A percentile compares a stretch with the other conserved stretches of the same genome.
These are phyloP conservation scores for Phalacrocorax pelagicus DNA, from an alignment of 2,113 vertebrate species.

Conservation along the genomic window DNA sequence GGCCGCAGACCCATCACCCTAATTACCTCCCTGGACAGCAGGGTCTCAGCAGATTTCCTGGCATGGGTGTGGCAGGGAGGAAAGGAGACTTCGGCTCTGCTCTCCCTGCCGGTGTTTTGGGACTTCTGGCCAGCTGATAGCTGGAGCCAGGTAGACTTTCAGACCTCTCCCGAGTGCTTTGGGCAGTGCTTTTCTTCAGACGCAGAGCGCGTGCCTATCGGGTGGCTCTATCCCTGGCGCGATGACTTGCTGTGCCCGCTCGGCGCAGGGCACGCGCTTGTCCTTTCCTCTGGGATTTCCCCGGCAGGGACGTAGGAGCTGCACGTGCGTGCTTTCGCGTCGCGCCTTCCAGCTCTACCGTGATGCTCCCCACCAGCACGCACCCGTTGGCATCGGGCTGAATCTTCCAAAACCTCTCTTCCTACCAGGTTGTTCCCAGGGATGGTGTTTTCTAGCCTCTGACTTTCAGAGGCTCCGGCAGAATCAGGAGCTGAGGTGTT, in stretches of 20 bases:
- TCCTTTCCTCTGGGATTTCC: not conserved
- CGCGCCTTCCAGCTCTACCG: fast-evolving
- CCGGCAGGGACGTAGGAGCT: not conserved
- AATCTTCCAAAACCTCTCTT: not conserved
- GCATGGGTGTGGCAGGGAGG: not conserved
- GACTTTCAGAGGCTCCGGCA: not conserved
- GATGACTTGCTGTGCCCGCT: not conserved
- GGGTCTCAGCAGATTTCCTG: not conserved
- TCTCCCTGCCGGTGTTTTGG: not conserved
- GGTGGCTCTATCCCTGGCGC: not conserved
- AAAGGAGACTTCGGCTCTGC: not conserved
- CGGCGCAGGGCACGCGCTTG: not conserved
- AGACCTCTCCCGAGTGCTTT: not conserved
- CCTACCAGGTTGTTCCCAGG: not conserved
- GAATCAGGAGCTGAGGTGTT: not conserved
- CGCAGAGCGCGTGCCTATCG: not conserved
- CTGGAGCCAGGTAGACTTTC: not conserved
- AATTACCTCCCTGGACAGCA: not conserved
- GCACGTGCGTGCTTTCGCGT: not conserved
- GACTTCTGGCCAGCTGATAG: not conserved
- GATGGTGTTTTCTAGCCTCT: not conserved
- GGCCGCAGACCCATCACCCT: not conserved
- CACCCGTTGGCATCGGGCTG: fast-evolving
- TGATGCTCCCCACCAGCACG: not conserved
- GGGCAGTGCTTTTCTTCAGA: not conserved